These are phyloP conservation scores for Gorilla gorilla DNA, from an alignment of 2,113 vertebrate species.

Conservation along the genomic window DNA sequence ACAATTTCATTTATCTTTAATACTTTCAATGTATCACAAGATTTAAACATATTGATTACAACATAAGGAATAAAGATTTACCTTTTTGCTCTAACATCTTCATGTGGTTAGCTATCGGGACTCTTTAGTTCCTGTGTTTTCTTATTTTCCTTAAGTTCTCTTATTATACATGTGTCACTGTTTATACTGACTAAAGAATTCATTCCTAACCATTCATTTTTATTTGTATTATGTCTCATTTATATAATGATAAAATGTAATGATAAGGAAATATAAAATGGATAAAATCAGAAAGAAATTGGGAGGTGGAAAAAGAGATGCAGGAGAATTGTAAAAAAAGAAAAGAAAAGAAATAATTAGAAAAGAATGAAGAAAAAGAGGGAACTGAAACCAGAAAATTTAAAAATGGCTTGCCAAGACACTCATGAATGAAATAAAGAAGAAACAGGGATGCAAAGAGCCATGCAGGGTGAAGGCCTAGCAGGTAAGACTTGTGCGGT, in stretches of 20 bases:
- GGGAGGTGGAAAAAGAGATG: background rate
- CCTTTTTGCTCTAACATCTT: background rate
- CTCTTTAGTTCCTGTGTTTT: background rate
- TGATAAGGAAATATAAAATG: background rate
- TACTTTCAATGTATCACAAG: background rate
- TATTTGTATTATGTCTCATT: background rate
- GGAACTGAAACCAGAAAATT: background rate
- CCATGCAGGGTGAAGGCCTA: background rate
- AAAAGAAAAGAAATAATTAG: background rate
- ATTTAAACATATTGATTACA: background rate
- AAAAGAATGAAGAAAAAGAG: background rate
- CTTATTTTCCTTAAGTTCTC: background rate
- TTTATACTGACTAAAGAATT: background rate
- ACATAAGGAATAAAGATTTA: background rate
- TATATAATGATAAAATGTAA: background rate
- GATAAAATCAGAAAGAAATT: conserved; percentile 4
- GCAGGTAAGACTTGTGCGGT: background rate
- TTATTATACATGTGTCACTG: background rate
- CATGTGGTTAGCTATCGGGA: background rate
- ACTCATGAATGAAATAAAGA: background rate
- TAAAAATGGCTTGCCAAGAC: background rate
- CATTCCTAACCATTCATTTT: background rate
- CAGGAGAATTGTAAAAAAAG: background rate
- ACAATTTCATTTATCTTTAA: background rate
- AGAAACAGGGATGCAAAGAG: background rate